These are phyloP conservation scores for Tipula lateralis DNA, from an alignment of 2,888 invertebrate species.

Conservation along the genomic window DNA sequence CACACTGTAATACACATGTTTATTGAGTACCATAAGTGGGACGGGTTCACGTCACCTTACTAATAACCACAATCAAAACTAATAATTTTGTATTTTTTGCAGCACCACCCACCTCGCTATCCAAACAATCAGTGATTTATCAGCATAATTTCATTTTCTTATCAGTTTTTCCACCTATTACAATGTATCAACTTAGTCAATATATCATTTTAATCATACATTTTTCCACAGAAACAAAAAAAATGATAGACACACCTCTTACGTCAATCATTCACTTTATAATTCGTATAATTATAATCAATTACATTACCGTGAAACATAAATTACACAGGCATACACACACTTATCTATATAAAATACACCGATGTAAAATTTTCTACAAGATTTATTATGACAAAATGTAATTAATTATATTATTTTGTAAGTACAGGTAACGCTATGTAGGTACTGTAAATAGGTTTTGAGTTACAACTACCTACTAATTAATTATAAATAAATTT, in stretches of 20 bases:
- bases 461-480: neutral
- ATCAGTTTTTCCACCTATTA: too few species aligned
- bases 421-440: neutral
- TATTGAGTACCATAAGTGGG: too few species aligned
- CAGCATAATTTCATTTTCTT: too few species aligned
- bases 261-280: neutral
- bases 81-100: too few species aligned
- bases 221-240: too few species aligned
- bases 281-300: neutral
- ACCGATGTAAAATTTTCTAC: neutral
- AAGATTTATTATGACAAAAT: slow-evolving; percentile 11
- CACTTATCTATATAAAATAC: neutral
- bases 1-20: too few species aligned
- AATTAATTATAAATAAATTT: neutral
- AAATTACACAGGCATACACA: neutral
- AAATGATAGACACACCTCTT: neutral
- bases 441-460: too few species aligned
- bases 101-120: too few species aligned
- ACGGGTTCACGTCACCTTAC: too few species aligned
- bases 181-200: neutral
- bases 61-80: too few species aligned
- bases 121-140: too few species aligned
- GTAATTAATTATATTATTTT: neutral
- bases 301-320: neutral
- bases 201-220: neutral